Base-by-base conservation (phyloP, 2,797 vertebrate species). In the Rhinophrynus dorsalis region DNA sequence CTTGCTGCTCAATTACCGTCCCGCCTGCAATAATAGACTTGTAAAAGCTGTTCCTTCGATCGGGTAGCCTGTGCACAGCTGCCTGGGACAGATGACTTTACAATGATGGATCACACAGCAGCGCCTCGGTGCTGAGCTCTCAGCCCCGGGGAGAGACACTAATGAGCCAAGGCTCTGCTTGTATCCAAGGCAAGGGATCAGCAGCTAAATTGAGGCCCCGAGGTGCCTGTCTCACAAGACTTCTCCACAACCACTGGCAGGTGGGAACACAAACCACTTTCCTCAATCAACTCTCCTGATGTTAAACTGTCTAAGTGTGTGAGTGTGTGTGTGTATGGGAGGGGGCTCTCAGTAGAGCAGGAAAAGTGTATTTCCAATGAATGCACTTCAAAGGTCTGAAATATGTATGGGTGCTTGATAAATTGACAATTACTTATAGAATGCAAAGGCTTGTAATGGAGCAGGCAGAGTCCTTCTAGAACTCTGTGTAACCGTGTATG, bases 1-100 rank as follows among this genome's bases (percentile, higher is more conserved):
- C 87, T 56, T 82, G 82, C 88, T 85, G 87, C 92, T 92, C 91
- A 89, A 90, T 93, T 90, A 89, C 84, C 88, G 86, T 89, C 88
- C 91, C 86, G 87, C 88, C 88, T 90, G 91, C 93, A 96, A 91
- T 95, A 95, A 94, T 93, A 94, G 80, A 94, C 92, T 91, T 90
- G 88, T 92, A 87, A 91, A 88, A 91, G 92, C 88, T 86, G 90
- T 82, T 76, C 66, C 80, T 94, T 96, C 92, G 91, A 94, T 94
- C 84, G 90, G 76, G 80, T 92, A 92, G 95, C 93, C 93, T 92
- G 91, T 85, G 90, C 92, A 92, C 92, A 89, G 78, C 88, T 70
- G 83, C 81, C 89, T 86, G 84, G 94, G 93, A 95, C 93, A 92
- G 92, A 91, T 90, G 89, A 86, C 87, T 90, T 71, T 78, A 84